Evolutionary conservation across 2,113 vertebrate species (phyloP), one percentile per base, ranked within the genome.

Genomic region (Gasterosteus nipponicus): DNA sequence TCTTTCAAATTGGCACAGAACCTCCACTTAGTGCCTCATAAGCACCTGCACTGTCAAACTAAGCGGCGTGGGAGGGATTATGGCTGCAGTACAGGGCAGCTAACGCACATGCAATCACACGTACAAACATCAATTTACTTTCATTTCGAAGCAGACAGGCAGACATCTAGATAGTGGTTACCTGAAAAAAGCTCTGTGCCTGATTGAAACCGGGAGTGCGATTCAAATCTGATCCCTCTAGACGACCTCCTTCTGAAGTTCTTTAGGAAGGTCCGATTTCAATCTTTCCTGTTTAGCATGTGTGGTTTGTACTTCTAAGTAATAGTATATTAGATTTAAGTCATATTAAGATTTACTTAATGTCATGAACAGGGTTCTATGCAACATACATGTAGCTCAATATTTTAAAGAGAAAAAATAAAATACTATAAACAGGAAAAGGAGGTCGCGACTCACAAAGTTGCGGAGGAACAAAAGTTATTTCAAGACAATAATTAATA

Each of bases 31-130:
- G 63, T 75, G 75, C 57, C 47, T 80, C 73, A 63, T 80, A 70
- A 61, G 49, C 83, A 85, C 71, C 81, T 84, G 84, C 73, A 51
- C 75, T 80, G 84, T 87, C 80, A 85, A 80, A 88, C 76, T 57
- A 66, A 78, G 58, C 81, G 69, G 66, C 66, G 51, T 47, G 62
- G 66, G 26, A 79, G 74, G 54, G 77, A 51, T 60, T 56, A 88
- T 46, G 31, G 33, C 67, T 49, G 71, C 68, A 67, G 58, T 16
- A 67, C 47, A 69, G 66, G 12, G 62, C 47, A 38, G 56, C 22
- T 57, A 69, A 72, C 65, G 77, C 69, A 39, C 35, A 42, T 64
- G 41, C 53, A 47, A 29, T 59, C 56, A 54, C 69, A 67, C 19
- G 15, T 46, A 33, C 35, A 46, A 35, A 60, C 11, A 49, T 39